Evolutionary conservation across 2,113 vertebrate genomes (phyloP).

Genomic region (Ictalurus punctatus): DNA sequence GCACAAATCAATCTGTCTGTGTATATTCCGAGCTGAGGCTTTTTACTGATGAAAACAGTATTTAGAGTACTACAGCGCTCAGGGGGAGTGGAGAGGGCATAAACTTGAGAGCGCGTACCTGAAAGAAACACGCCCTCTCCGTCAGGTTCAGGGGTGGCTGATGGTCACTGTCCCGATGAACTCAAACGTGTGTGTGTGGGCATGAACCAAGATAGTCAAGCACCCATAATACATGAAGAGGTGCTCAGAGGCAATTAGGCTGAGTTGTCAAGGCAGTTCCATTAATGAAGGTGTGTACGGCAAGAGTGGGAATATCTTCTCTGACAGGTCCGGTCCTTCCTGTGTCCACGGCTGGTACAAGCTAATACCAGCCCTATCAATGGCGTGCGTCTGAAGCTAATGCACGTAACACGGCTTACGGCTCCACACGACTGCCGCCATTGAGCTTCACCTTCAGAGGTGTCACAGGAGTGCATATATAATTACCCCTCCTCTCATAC

Average conservation of each 20-base stretch:
- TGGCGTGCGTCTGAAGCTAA: constrained; percentile 81
- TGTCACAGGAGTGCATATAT: constrained; percentile 59
- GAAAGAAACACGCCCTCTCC: background rate
- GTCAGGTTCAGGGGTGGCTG: constrained; percentile 53
- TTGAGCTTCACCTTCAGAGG: constrained; percentile 77
- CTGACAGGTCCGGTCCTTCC: constrained; percentile 96
- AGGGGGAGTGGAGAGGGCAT: background rate
- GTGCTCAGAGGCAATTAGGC: constrained; percentile 97
- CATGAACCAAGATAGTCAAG: constrained; percentile 90
- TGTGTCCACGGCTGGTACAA: constrained; percentile 87
- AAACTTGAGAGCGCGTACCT: background rate
- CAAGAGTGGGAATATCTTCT: constrained; percentile 84
- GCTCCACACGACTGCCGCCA: constrained; percentile 88
- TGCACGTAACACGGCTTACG: constrained; percentile 81
- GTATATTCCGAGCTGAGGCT: constrained; percentile 22
- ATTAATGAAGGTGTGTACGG: constrained; percentile 91
- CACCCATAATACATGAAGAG: constrained; percentile 98
- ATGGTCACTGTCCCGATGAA: constrained; percentile 57
- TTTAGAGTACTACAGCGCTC: constrained; percentile 11
- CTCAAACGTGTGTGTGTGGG: constrained; percentile 72
- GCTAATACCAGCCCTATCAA: constrained; percentile 91
- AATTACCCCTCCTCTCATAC: constrained; percentile 75
- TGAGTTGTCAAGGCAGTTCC: constrained; percentile 94
- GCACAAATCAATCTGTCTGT: constrained; percentile 49
- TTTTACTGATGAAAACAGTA: constrained; percentile 39